phyloP scores from a whole-genome alignment of 2,797 vertebrate genomes.

The Spinus olivaceus region DNA sequence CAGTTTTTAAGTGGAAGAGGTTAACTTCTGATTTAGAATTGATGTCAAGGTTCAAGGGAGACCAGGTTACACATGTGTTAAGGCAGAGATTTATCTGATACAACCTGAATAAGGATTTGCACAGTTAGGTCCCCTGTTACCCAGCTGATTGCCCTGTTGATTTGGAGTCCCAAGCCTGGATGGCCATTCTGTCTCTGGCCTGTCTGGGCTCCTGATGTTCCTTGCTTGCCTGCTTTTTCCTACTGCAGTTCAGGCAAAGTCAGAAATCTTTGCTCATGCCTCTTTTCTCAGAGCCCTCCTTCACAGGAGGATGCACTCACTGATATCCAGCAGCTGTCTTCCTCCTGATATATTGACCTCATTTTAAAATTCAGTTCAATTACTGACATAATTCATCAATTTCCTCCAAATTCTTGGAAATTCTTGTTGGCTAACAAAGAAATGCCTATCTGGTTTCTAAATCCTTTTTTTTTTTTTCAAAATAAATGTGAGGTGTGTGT shows the following conservation, averaged over 20 bases:
- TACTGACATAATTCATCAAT: neutral
- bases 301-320: neutral
- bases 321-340: neutral
- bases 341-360: neutral
- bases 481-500: neutral
- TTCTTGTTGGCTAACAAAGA: neutral
- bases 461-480: neutral
- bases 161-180: neutral
- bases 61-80: neutral
- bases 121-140: neutral
- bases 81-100: neutral
- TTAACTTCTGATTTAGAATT: neutral
- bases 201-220: neutral
- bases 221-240: neutral
- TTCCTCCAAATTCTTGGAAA: neutral
- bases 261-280: neutral
- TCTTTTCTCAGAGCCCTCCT: neutral
- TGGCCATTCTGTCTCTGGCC: neutral
- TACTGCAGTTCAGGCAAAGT: neutral
- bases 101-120: neutral
- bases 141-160: neutral
- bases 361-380: neutral
- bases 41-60: neutral
- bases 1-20: neutral
- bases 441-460: neutral